These are phyloP conservation scores for Cebus imitator DNA, from an alignment of 2,113 vertebrate species.

Conservation along the genomic window DNA sequence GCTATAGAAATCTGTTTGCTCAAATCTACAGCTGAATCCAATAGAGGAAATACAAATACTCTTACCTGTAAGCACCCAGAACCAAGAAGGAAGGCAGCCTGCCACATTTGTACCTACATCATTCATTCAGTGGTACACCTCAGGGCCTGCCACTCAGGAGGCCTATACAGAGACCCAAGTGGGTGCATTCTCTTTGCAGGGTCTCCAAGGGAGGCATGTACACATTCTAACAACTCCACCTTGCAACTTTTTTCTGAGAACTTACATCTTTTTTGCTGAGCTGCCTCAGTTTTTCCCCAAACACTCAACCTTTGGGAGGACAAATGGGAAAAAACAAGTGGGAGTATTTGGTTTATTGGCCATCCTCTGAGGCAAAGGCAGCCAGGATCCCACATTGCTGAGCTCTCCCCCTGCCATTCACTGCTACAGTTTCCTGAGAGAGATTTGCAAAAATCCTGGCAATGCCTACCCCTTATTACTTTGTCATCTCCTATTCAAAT, in stretches of 20 bases:
- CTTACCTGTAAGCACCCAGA: conserved; percentile 31
- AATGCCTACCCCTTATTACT: background rate
- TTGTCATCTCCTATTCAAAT: background rate
- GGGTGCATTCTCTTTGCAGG: background rate
- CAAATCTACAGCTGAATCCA: conserved; percentile 52
- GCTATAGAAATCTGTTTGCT: conserved; percentile 69
- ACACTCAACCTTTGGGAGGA: background rate
- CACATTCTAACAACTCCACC: background rate
- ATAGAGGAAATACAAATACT: conserved; percentile 29
- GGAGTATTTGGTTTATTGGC: background rate
- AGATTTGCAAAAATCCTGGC: background rate
- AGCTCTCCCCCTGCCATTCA: background rate
- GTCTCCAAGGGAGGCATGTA: background rate
- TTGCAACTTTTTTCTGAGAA: background rate
- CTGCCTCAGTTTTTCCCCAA: background rate
- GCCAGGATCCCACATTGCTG: background rate
- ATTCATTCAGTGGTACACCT: background rate
- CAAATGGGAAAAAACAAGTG: background rate
- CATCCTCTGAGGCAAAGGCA: background rate
- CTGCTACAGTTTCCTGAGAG: background rate
- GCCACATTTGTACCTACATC: background rate
- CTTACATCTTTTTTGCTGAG: background rate
- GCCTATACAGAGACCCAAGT: background rate
- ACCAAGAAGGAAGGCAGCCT: background rate
- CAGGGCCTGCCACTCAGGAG: background rate